A percentile compares a stretch with the other conserved stretches of the same genome.
Conservation (phyloP, 1,140 invertebrate genomes). For the Trinorchestia longiramus region DNA sequence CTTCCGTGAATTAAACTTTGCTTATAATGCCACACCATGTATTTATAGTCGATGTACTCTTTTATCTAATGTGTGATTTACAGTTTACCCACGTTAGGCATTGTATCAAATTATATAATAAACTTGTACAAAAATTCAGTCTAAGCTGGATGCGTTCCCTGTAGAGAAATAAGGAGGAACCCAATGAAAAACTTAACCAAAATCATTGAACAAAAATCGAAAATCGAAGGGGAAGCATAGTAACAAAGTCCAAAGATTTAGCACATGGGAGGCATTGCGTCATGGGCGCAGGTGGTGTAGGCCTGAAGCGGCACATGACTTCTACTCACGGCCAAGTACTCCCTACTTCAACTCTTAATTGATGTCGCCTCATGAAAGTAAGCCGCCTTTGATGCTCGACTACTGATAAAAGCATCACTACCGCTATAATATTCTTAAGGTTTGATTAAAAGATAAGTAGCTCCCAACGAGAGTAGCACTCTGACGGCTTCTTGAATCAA, state of each 20-base stretch:
- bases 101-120: background rate
- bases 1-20: too few relatives aligned
- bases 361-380: conserved; percentile 3
- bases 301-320: background rate
- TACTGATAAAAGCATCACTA: background rate
- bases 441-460: conserved; percentile 1
- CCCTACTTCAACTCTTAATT: conserved; percentile 32
- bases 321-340: background rate
- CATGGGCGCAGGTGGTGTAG: background rate
- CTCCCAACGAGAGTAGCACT: background rate
- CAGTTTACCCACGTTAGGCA: background rate
- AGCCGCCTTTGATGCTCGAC: background rate
- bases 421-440: background rate
- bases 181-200: background rate
- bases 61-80: too few relatives aligned
- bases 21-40: too few relatives aligned
- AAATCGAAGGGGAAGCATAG: background rate
- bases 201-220: background rate
- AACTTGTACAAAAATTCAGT: background rate
- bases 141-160: background rate
- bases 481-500: conserved; percentile 6
- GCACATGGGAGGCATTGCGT: background rate
- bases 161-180: background rate
- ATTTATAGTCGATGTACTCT: too few relatives aligned
- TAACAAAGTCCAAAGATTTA: background rate